Base-by-base conservation (phyloP, 2,888 invertebrate species). In the Papilio demoleus region DNA sequence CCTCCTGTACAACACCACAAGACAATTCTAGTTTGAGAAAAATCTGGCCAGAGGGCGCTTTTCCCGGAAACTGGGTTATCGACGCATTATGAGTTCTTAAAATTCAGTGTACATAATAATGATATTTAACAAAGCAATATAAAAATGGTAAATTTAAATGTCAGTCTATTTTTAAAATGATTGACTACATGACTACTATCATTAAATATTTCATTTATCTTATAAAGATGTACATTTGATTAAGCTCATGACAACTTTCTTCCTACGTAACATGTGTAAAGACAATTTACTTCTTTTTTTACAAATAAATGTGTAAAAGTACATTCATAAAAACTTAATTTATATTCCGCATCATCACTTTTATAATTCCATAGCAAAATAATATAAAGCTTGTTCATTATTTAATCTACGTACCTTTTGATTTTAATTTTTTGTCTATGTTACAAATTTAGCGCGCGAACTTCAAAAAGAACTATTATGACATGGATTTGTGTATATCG, bases 1-100 rank as follows among this genome's bases (percentile, higher is more conserved):
- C 81, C 81, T 83, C 78, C 79, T 77, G 79, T 81, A 86, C 84
- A 82, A 81, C 85, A 89, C 86, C 87, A 88, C 88, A 90, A 88
- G 89, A 88, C 88, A 87, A 86, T 81, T 87, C 80, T 78, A 73
- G 71, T 77, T 83, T 79, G 68, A 70, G 67, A 72, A 77, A 75
- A 73, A 71, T 68, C 73, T 72, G 85, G 78, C 75, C 71, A 87
- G 92, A 83, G 87, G 87, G 88, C 88, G 87, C 74, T 73, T 71
- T 71, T 61, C 65, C 81, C 87, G 90, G 90, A 90, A 84, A 78
- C 76, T 70, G 71, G 74, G 73, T 73, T 87, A 88, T 88, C 83
- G 86, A 87, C 68, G 40, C 64, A 31, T 68, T 2, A 19, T 4
- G 4, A 31, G 42, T 59, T n/a, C 5, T 59, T 34, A 6, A 24